These are phyloP conservation scores for Phoxinus dragarum DNA, from an alignment of 2,797 vertebrate genomes.

Conservation along the genomic window DNA sequence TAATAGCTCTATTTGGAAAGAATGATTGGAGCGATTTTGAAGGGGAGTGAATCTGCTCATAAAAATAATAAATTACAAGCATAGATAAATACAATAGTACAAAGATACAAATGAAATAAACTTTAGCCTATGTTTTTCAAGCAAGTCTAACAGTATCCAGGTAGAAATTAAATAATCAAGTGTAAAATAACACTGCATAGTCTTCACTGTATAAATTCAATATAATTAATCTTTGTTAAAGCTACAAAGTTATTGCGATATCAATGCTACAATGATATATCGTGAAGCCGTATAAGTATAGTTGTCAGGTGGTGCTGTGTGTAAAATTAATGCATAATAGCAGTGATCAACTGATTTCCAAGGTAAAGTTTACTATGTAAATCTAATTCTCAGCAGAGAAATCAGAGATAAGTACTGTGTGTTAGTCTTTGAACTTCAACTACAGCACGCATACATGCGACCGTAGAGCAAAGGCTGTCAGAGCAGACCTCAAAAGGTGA, in stretches of 20 bases:
- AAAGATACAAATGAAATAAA: background rate
- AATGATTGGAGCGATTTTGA: too few relatives aligned
- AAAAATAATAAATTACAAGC: background rate
- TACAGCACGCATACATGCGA: constrained; percentile 66
- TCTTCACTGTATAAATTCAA: background rate
- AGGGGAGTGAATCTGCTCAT: too few relatives aligned
- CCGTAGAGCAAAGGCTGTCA: constrained; percentile 65
- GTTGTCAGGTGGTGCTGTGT: constrained; percentile 1
- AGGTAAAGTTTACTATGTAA: constrained; percentile 43
- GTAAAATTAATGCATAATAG: constrained; percentile 28
- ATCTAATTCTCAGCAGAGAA: constrained; percentile 52
- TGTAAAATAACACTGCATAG: background rate
- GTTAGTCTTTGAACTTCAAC: constrained; percentile 48
- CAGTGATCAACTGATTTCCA: constrained; percentile 42
- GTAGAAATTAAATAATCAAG: background rate
- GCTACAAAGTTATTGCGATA: background rate
- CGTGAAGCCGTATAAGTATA: background rate
- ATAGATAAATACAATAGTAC: background rate
- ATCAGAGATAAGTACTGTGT: constrained; percentile 33
- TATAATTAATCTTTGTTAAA: background rate
- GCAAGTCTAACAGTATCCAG: background rate
- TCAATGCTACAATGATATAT: background rate
- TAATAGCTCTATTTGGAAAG: too few relatives aligned
- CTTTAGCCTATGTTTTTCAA: background rate
- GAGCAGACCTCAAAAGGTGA: constrained; percentile 78